These are phyloP conservation scores for Azorinus chamasolen DNA, from an alignment of 2,888 invertebrate species.

Conservation along the genomic window DNA sequence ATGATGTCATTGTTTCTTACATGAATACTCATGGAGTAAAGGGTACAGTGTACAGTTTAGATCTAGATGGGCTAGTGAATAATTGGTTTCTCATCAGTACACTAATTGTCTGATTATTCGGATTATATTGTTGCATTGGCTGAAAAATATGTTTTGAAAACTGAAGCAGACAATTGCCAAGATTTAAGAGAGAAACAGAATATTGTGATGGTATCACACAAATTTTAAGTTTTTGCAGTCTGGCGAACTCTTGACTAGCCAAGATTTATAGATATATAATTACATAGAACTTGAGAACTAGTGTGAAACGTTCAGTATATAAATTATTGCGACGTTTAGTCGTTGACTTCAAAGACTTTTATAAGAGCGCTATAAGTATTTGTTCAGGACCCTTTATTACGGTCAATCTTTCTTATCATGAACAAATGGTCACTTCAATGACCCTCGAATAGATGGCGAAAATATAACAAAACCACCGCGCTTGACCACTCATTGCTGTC, in stretches of 20 bases:
- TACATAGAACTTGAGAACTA: constrained; percentile 33
- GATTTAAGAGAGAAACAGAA: not conserved
- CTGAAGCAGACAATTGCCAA: too few relatives aligned
- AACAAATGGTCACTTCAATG: constrained; percentile 27
- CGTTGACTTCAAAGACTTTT: constrained; percentile 42
- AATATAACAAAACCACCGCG: not conserved
- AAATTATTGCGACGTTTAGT: constrained; percentile 36
- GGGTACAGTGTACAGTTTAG: too few relatives aligned
- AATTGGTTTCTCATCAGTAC: too few relatives aligned
- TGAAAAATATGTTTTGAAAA: too few relatives aligned
- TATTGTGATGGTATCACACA: not conserved
- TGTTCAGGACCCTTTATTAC: constrained; percentile 37
- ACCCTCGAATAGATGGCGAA: not conserved
- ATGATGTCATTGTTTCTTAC: too few relatives aligned
- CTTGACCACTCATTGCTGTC: constrained; percentile 19
- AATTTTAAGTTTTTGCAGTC: too few relatives aligned
- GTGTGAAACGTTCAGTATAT: constrained; percentile 52
- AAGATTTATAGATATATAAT: constrained; percentile 37
- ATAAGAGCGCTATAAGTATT: constrained; percentile 45
- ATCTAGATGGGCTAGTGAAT: too few relatives aligned
- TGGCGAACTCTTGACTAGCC: not conserved
- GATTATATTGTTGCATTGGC: too few relatives aligned
- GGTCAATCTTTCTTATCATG: constrained; percentile 22
- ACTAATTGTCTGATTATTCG: too few relatives aligned
- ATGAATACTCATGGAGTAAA: too few relatives aligned